phyloP scores from a whole-genome alignment of 1,140 invertebrate genomes.

The Lanistes nyassanus region DNA sequence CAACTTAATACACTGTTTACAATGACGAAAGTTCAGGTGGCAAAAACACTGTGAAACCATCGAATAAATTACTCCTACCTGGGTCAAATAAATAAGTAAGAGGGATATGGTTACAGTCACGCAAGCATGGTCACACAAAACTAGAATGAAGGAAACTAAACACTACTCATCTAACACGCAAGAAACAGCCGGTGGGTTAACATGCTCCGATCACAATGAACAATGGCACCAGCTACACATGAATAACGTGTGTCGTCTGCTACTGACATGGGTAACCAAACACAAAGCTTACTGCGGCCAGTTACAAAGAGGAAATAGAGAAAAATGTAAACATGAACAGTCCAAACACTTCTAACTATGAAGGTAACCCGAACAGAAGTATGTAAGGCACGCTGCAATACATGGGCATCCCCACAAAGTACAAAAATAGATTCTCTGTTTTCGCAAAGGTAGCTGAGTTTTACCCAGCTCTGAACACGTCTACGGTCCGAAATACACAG shows the following conservation, averaged over 20 bases:
- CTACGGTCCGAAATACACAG: not conserved
- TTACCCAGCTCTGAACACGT: not conserved
- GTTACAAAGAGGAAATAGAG: not conserved
- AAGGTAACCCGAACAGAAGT: conserved; percentile 3
- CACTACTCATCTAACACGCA: too few species aligned
- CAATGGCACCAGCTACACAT: not conserved
- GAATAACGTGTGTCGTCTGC: not conserved
- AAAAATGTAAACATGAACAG: not conserved
- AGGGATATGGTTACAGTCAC: too few species aligned
- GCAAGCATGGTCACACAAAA: too few species aligned
- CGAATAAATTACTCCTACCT: not conserved
- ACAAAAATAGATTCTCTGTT: conserved; percentile 17
- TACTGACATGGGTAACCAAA: not conserved
- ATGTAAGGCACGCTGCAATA: conserved; percentile 1
- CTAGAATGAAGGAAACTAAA: too few species aligned
- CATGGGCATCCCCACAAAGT: not conserved
- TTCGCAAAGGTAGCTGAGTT: not conserved
- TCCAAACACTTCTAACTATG: not conserved
- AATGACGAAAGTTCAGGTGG: not conserved
- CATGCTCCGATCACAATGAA: not conserved
- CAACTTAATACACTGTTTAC: conserved; percentile 3
- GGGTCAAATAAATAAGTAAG: too few species aligned
- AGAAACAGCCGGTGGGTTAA: too few species aligned
- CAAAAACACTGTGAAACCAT: not conserved
- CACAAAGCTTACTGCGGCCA: not conserved